Conservation (phyloP, 2,888 invertebrate genomes). For the Hetaerina titia region DNA sequence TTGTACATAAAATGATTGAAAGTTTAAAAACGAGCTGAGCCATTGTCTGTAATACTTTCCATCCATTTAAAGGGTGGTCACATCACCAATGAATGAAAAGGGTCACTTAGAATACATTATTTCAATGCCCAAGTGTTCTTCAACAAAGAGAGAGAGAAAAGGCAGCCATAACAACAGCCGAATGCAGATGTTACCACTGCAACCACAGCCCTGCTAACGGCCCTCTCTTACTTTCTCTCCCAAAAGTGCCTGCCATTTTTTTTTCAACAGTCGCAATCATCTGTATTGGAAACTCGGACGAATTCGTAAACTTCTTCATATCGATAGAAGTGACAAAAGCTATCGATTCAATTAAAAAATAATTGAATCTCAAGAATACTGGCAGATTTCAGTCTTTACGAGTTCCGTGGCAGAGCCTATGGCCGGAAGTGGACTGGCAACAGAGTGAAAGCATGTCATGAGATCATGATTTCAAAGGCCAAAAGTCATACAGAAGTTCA, state of each 20-base stretch:
- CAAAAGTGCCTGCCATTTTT: slow-evolving; percentile 53
- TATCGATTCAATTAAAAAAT: slow-evolving; percentile 43
- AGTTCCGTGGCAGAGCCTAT: slow-evolving; percentile 67
- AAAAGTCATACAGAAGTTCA: slow-evolving; percentile 50
- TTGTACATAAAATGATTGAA: slow-evolving; percentile 66
- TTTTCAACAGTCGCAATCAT: slow-evolving; percentile 50
- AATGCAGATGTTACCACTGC: slow-evolving; percentile 63
- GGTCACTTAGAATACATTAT: slow-evolving; percentile 52
- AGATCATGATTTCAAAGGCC: slow-evolving; percentile 66
- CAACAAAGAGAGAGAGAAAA: slow-evolving; percentile 65
- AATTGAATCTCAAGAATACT: slow-evolving; percentile 68
- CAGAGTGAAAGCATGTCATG: slow-evolving; percentile 62
- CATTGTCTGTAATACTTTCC: slow-evolving; percentile 57
- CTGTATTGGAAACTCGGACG: slow-evolving; percentile 65
- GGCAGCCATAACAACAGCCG: slow-evolving; percentile 58
- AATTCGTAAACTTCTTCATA: slow-evolving; percentile 54
- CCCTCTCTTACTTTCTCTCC: slow-evolving; percentile 60
- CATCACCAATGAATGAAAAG: slow-evolving; percentile 60
- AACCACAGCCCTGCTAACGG: slow-evolving; percentile 61
- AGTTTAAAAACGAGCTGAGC: slow-evolving; percentile 62
- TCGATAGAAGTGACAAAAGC: slow-evolving; percentile 58
- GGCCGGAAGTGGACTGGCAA: slow-evolving; percentile 66
- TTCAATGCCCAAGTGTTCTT: slow-evolving; percentile 64
- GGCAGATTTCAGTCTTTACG: slow-evolving; percentile 68
- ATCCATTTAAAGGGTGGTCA: slow-evolving; percentile 51